Evolutionary conservation across 2,113 vertebrate genomes (phyloP).

Genomic region (Dipodomys ordii): DNA sequence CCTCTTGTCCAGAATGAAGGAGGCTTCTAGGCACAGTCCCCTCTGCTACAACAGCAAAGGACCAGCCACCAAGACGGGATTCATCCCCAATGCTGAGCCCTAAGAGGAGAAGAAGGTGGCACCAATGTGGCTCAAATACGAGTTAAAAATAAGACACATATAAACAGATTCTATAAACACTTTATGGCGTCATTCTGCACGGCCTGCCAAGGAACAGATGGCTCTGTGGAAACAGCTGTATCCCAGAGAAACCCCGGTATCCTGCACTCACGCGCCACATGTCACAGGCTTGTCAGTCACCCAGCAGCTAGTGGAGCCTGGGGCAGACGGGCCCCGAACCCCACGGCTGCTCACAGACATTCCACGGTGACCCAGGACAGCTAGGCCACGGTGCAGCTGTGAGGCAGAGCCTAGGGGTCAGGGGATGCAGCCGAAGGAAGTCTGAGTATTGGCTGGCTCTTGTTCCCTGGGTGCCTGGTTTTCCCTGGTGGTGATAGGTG

Average conservation of each 20-base stretch:
- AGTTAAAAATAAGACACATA: conserved; percentile 68
- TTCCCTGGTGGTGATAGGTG: fast-evolving
- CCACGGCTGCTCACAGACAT: background rate
- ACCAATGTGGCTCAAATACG: background rate
- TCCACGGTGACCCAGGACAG: background rate
- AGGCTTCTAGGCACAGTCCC: background rate
- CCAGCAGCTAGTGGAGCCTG: fast-evolving
- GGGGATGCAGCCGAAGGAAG: background rate
- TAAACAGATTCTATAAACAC: conserved; percentile 39
- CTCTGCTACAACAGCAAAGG: fast-evolving
- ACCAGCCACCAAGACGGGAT: fast-evolving
- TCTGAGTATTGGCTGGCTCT: fast-evolving
- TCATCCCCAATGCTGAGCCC: background rate
- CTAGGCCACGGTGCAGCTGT: too few relatives aligned
- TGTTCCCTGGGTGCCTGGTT: background rate
- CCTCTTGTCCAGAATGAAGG: background rate
- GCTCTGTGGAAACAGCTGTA: conserved; percentile 66
- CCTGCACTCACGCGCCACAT: background rate
- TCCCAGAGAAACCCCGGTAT: conserved; percentile 40
- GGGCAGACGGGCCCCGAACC: background rate
- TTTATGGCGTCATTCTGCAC: background rate
- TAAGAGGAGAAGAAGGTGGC: background rate
- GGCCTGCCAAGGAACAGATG: conserved; percentile 52
- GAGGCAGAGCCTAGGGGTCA: background rate
- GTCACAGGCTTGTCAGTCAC: background rate